phyloP scores from a whole-genome alignment of 2,113 vertebrate species.

The Tragelaphus strepsiceros region DNA sequence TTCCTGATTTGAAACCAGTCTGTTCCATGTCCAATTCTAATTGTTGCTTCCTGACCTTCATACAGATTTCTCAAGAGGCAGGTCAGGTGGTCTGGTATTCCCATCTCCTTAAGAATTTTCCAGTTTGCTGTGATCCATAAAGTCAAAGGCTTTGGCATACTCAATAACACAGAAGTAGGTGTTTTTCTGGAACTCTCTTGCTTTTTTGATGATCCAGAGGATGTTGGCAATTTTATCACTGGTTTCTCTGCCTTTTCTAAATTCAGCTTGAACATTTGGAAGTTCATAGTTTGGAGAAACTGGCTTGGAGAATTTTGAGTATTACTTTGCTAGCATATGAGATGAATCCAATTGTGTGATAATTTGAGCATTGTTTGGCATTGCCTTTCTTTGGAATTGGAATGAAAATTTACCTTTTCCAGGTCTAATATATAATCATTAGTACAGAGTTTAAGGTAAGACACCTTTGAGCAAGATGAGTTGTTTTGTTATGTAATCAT shows the following conservation, averaged over 20 bases:
- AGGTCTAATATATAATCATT: neutral
- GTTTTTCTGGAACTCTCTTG: neutral
- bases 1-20: neutral
- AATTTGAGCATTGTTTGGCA: neutral
- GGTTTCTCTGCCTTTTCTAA: neutral
- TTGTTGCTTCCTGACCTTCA: neutral
- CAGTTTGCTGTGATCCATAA: neutral
- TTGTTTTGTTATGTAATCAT: neutral
- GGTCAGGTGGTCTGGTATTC: neutral
- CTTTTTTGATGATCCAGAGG: neutral
- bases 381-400: neutral
- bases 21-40: neutral
- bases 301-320: neutral
- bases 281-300: neutral
- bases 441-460: neutral
- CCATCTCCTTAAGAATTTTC: neutral
- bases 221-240: neutral
- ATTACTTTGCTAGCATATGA: neutral
- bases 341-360: neutral
- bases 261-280: neutral
- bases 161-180: neutral
- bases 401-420: neutral
- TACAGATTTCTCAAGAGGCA: neutral
- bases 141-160: neutral
- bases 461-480: neutral